phyloP scores from a whole-genome alignment of 2,113 vertebrate species.

The Pardalotus punctatus region DNA sequence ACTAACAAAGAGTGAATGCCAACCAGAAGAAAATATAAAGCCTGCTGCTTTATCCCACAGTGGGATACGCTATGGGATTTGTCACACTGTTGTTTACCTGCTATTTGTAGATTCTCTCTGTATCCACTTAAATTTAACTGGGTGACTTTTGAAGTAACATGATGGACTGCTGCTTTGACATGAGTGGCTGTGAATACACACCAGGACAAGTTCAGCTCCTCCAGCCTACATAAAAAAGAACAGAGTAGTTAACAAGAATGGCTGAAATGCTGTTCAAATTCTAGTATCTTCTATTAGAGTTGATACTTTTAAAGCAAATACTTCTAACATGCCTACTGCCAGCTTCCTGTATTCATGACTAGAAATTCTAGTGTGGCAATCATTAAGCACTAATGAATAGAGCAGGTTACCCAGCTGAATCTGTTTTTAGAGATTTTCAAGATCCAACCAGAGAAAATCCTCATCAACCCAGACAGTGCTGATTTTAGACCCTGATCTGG shows the following conservation, averaged over 20 bases:
- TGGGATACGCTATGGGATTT: not conserved
- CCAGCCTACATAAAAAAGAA: constrained; percentile 64
- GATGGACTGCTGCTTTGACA: constrained; percentile 75
- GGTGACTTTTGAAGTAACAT: constrained; percentile 72
- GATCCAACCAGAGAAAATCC: not conserved
- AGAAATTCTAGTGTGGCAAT: not conserved
- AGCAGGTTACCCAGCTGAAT: not conserved
- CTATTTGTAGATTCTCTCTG: constrained; percentile 82
- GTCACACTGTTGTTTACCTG: constrained; percentile 69
- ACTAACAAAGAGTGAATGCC: not conserved
- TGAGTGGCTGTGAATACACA: constrained; percentile 84
- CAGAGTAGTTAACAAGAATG: not conserved
- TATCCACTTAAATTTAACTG: constrained; percentile 94
- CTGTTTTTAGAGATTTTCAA: not conserved
- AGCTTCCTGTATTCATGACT: not conserved
- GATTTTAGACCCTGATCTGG: not conserved
- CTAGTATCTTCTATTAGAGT: not conserved
- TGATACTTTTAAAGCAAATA: not conserved
- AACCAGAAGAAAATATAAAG: not conserved
- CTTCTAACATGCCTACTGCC: not conserved
- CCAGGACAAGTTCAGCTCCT: constrained; percentile 92
- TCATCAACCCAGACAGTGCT: not conserved
- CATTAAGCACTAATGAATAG: not conserved
- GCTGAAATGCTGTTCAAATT: not conserved
- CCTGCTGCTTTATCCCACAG: not conserved